These are phyloP conservation scores for Pyrrhosoma nymphula DNA, from an alignment of 2,888 invertebrate species.

Conservation along the genomic window DNA sequence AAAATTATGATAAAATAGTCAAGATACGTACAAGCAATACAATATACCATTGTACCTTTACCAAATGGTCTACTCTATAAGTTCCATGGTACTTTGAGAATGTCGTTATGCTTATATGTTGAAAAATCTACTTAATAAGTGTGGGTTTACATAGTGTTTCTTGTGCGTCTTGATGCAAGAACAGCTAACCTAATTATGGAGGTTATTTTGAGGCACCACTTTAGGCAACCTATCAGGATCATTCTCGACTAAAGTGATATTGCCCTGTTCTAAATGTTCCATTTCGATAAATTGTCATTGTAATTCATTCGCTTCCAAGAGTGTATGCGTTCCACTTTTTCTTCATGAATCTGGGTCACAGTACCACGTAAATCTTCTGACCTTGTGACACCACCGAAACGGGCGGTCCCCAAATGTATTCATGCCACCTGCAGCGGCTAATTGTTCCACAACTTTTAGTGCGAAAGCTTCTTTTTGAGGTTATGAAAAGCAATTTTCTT, in stretches of 20 bases:
- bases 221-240: neutral
- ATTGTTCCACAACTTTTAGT: neutral
- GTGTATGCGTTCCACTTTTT: neutral
- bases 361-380: neutral
- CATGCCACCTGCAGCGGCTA: neutral
- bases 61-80: no score
- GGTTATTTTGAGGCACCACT: neutral
- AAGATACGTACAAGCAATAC: no score
- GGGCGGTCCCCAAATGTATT: neutral
- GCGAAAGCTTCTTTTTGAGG: neutral
- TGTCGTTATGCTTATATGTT: no score
- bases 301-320: neutral
- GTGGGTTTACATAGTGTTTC: no score
- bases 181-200: neutral
- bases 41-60: no score
- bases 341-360: neutral
- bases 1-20: no score
- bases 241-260: neutral
- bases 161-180: neutral
- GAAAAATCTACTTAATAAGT: no score
- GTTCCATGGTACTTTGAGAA: no score
- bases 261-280: neutral
- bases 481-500: neutral
- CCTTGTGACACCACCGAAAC: neutral
- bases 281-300: neutral